A percentile compares a stretch with the other conserved stretches of the same genome.
phyloP scores from a whole-genome alignment of 2,113 vertebrate genomes.

The Pangasianodon hypophthalmus region DNA sequence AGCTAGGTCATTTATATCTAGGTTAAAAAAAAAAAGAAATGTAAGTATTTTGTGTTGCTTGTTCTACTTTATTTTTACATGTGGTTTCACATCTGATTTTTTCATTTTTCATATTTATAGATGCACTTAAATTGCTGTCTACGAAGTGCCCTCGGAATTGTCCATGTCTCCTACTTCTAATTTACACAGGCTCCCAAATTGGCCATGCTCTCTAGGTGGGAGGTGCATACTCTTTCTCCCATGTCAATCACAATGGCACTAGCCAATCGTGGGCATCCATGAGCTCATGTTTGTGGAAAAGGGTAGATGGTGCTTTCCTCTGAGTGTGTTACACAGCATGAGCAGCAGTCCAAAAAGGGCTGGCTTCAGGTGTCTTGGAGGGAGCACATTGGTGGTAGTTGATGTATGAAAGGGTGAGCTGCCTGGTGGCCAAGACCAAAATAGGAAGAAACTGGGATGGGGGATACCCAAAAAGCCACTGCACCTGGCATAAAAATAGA shows the following conservation, averaged over 20 bases:
- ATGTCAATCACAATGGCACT: not conserved
- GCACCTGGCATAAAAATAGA: not conserved
- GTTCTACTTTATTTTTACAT: not conserved
- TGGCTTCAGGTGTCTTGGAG: not conserved
- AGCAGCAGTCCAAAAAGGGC: not conserved
- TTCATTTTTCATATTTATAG: too few relatives aligned
- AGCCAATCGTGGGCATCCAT: not conserved
- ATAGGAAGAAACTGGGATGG: not conserved
- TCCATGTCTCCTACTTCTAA: not conserved
- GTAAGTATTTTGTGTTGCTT: not conserved
- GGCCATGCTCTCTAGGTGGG: not conserved
- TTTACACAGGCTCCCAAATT: not conserved
- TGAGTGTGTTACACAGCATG: too few relatives aligned
- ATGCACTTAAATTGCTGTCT: not conserved
- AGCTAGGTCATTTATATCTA: not conserved
- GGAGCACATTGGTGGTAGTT: too few relatives aligned
- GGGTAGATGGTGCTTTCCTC: not conserved
- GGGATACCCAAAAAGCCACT: too few relatives aligned
- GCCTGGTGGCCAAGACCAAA: not conserved
- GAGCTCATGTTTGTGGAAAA: not conserved
- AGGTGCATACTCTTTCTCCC: not conserved
- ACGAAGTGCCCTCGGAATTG: not conserved
- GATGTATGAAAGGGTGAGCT: too few relatives aligned
- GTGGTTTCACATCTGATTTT: too few relatives aligned
- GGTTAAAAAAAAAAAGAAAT: too few relatives aligned